Evolutionary conservation across 2,797 vertebrate genomes (phyloP).

Genomic region (Nothura maculosa): DNA sequence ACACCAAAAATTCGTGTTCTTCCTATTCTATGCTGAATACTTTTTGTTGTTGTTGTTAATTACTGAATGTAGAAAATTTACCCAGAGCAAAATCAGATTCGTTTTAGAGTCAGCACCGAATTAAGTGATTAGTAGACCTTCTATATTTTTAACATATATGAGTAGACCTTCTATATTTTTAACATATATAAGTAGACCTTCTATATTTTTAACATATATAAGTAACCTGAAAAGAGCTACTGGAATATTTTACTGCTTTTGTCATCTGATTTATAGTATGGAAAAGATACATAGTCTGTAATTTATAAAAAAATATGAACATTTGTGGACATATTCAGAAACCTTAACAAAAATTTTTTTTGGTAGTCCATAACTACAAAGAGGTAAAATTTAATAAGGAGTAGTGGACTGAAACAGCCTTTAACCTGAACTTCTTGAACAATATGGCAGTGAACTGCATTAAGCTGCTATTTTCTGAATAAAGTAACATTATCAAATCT

Average conservation of each 20-base stretch:
- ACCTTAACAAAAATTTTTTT: background rate
- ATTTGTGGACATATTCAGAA: background rate
- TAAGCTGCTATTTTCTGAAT: background rate
- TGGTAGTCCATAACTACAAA: background rate
- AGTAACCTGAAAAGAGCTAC: background rate
- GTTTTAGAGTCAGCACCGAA: background rate
- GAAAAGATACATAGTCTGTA: background rate
- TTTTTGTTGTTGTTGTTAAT: too few species aligned
- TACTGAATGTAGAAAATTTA: background rate
- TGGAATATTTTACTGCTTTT: background rate
- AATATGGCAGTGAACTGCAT: background rate
- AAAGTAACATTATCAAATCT: background rate
- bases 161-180: too few species aligned
- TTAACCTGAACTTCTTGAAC: background rate
- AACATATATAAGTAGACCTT: too few species aligned
- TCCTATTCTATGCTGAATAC: background rate
- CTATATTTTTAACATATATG: too few species aligned
- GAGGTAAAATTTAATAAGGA: background rate
- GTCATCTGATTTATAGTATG: background rate
- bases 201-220: background rate
- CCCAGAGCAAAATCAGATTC: background rate
- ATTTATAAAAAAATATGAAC: background rate
- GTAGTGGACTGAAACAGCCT: background rate
- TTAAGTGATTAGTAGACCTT: background rate
- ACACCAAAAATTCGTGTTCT: rapidly evolving